phyloP scores from a whole-genome alignment of 2,113 vertebrate species.

The Todiramphus saurophagus region DNA sequence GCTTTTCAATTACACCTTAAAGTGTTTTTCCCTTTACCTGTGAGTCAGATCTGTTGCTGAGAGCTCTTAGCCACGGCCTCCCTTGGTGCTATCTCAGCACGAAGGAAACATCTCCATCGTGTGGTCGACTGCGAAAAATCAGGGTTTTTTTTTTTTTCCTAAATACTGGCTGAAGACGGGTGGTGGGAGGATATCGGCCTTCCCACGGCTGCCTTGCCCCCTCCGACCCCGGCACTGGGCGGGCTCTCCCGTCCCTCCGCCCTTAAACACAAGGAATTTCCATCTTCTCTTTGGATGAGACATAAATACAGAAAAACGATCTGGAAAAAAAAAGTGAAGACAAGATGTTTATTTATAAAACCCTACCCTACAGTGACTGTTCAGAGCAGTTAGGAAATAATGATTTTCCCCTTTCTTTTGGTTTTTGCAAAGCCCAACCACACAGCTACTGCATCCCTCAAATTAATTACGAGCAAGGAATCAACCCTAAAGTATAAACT shows the following conservation, averaged over 20 bases:
- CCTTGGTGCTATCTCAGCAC: background rate
- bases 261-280: background rate
- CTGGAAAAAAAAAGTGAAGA: background rate
- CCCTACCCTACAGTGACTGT: background rate
- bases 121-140: slow-evolving; percentile 23
- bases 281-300: background rate
- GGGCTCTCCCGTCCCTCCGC: accelerated
- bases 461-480: background rate
- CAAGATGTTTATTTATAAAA: background rate
- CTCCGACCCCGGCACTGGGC: accelerated
- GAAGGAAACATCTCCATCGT: slow-evolving; percentile 63
- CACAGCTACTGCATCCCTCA: background rate
- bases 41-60: background rate
- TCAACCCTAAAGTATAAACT: background rate
- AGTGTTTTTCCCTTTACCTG: background rate
- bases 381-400: background rate
- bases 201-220: background rate
- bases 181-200: background rate
- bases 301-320: background rate
- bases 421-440: background rate
- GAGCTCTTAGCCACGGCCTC: background rate
- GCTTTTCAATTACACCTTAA: background rate
- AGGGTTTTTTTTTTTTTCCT: background rate
- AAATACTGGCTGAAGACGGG: accelerated
- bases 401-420: background rate